Evolutionary conservation across 2,113 vertebrate species (phyloP), one percentile per base, ranked within the genome.

Genomic region (Paratilapia polleni): DNA sequence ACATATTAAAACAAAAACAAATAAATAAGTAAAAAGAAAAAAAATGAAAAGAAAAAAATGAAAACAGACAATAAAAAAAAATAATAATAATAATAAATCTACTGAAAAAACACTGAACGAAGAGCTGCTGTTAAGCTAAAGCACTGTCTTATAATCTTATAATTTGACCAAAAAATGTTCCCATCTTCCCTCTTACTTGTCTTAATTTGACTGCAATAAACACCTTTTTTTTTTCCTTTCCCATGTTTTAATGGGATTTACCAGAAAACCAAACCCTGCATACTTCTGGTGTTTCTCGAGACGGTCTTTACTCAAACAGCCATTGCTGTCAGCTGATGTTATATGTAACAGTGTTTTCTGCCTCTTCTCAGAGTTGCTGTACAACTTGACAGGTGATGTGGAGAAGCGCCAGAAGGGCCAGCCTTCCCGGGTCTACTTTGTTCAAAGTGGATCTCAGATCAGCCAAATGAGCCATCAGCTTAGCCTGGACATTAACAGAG

Each of bases 381-480:
- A 98, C 56, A 96, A 98, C 92, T 92, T 99, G 92, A 98, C 97
- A 0, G 97, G 98, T 38, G 98, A 99, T 87, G 96, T 96, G 89
- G 95, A 95, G 62, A 99, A 98, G 88, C 97, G 97, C 83, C 96
- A 97, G 88, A 98, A 96, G 90, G 95, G 94, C 83, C 96, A 97
- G 82, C 94, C 96, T 5, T 95, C 97, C 41, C 92, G 98, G 80
- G 96, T 98, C 87, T 98, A 97, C 90, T 97, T 99, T 77, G 91
- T 96, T 77, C 93, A 96, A 73, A 95, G 95, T 57, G 97, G 97
- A 90, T 97, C 98, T 91, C 95, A 97, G 31, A 87, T 82, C 54
- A 96, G 94, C 57, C 96, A 97, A 80, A 91, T 98, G 81, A 94
- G 95, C 49, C 96, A 97, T 82, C 95, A 93, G 75, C 88, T 98